Conservation (phyloP, 2,797 vertebrate genomes). For the Netta rufina region DNA sequence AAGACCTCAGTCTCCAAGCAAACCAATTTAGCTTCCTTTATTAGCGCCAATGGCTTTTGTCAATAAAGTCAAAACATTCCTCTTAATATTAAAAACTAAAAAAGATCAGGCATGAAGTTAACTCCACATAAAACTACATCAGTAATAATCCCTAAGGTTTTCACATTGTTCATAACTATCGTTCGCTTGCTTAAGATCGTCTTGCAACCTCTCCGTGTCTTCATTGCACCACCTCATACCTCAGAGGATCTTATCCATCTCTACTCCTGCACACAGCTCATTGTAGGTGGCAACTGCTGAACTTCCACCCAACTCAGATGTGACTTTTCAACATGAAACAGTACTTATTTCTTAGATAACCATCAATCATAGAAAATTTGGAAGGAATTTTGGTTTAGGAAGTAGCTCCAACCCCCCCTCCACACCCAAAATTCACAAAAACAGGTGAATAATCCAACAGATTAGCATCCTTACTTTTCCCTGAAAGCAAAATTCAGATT, state of each 20-base stretch:
- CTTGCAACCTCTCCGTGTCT: not conserved
- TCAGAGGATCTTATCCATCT: not conserved
- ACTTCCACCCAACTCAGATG: rapidly evolving
- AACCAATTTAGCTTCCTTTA: not conserved
- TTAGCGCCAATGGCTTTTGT: not conserved
- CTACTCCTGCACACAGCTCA: not conserved
- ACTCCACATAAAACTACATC: not conserved
- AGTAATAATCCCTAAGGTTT: not conserved
- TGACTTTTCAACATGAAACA: not conserved
- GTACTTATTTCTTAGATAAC: not conserved
- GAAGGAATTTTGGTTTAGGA: not conserved
- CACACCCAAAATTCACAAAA: not conserved
- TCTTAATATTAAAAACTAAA: not conserved
- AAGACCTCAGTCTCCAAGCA: not conserved
- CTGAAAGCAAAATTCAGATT: not conserved
- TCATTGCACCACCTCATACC: not conserved
- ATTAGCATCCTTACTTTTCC: not conserved
- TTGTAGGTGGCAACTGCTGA: not conserved
- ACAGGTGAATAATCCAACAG: not conserved
- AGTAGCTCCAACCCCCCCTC: not conserved
- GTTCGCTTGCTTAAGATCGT: not conserved
- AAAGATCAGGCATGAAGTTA: not conserved
- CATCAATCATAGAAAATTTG: rapidly evolving
- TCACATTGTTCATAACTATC: too few relatives aligned
- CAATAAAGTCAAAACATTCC: not conserved